Evolutionary conservation across 1,140 invertebrate genomes (phyloP).

Genomic region (Gryllus bimaculatus): DNA sequence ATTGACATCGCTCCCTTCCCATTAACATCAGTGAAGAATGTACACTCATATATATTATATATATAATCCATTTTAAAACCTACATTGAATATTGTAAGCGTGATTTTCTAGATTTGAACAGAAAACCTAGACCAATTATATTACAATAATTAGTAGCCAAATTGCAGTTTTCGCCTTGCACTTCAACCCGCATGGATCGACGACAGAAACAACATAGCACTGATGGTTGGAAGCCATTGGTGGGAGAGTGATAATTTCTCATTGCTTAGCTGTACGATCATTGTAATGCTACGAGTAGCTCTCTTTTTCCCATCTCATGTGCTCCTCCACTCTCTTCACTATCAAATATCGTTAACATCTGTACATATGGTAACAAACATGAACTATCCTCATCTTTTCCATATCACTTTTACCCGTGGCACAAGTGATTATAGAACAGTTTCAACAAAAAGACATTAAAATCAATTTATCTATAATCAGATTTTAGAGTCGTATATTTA

Average conservation of each 20-base stretch:
- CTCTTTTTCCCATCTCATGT: background rate
- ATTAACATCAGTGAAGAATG: background rate
- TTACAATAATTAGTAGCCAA: background rate
- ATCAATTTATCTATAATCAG: too few relatives aligned
- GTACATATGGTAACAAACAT: background rate
- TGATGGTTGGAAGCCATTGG: background rate
- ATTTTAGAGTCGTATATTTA: too few relatives aligned
- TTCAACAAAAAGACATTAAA: too few relatives aligned
- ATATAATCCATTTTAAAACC: background rate
- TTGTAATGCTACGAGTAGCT: background rate
- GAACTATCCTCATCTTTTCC: background rate
- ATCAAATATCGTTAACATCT: background rate
- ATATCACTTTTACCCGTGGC: background rate
- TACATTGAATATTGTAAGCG: background rate
- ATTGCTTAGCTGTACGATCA: background rate
- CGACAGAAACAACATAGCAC: slow-evolving; percentile 3
- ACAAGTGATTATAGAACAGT: background rate
- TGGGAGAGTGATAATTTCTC: background rate
- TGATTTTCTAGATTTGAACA: background rate
- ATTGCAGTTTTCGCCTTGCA: slow-evolving; percentile 1
- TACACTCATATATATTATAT: background rate
- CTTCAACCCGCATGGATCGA: background rate
- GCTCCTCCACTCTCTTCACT: background rate
- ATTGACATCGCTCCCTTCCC: background rate
- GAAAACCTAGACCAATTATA: slow-evolving; percentile 5